Conservation (phyloP, 1,140 invertebrate genomes). For the Megalopta genalis region DNA sequence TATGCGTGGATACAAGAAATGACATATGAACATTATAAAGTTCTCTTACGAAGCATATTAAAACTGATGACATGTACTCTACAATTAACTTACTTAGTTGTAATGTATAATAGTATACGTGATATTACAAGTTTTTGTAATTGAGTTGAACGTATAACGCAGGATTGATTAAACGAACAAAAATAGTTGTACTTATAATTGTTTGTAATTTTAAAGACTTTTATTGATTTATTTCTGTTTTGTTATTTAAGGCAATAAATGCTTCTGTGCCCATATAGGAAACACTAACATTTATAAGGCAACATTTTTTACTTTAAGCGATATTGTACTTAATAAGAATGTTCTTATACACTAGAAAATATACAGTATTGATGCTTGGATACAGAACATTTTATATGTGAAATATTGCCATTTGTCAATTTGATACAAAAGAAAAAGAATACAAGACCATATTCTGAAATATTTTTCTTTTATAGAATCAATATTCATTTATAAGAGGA, state of each 20-base stretch:
- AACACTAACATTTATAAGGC: not conserved
- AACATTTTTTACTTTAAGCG: not conserved
- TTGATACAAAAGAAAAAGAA: not conserved
- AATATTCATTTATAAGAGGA: not conserved
- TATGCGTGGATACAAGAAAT: not conserved
- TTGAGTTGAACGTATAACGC: not conserved
- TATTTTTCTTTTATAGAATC: not conserved
- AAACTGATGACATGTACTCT: not conserved
- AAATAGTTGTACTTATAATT: not conserved
- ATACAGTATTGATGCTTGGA: constrained; percentile 14
- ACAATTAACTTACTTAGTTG: constrained; percentile 5
- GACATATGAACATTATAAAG: not conserved
- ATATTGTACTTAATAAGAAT: not conserved
- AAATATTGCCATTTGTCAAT: not conserved
- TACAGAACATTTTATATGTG: constrained; percentile 15
- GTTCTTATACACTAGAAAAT: not conserved
- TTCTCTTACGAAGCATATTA: not conserved
- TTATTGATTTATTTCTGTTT: not conserved
- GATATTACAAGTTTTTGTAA: constrained; percentile 19
- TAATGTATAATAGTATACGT: not conserved
- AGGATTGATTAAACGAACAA: not conserved
- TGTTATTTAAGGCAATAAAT: not conserved
- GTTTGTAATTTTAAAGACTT: not conserved
- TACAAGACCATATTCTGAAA: not conserved
- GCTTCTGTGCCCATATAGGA: not conserved